Evolutionary conservation across 1,140 invertebrate species (phyloP).

Genomic region (Eriocheir sinensis): DNA sequence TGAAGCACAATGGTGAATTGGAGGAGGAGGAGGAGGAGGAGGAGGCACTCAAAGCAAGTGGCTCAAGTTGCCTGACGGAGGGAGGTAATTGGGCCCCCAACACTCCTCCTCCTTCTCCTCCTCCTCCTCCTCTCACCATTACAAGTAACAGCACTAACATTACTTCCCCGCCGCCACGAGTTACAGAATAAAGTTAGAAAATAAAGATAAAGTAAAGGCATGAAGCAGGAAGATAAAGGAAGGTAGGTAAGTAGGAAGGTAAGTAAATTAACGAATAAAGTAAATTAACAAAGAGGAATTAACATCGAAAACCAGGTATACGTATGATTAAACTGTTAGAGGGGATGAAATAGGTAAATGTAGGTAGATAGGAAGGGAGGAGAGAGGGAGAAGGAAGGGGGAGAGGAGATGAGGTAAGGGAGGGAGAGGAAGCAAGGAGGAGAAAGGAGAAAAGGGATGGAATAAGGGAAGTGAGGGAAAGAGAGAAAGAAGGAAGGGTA

Average conservation of each 20-base stretch:
- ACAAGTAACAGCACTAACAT: not conserved
- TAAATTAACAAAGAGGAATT: not conserved
- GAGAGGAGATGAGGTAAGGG: not conserved
- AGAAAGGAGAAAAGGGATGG: not conserved
- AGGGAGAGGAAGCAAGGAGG: not conserved
- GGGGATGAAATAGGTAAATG: too few relatives aligned
- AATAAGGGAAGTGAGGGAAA: not conserved
- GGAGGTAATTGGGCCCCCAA: constrained; percentile 29
- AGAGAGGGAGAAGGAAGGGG: not conserved
- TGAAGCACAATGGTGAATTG: too few relatives aligned
- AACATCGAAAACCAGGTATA: too few relatives aligned
- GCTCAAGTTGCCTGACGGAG: not conserved
- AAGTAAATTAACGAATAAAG: not conserved
- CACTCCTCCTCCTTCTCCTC: too few relatives aligned
- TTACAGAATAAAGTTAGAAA: too few relatives aligned
- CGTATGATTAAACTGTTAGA: too few relatives aligned
- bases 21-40: not conserved
- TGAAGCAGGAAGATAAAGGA: not conserved
- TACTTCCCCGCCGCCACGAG: too few relatives aligned
- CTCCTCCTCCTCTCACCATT: not conserved
- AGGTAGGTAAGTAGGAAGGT: not conserved
- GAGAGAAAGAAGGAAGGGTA: not conserved
- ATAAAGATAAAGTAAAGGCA: not conserved
- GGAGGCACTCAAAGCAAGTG: not conserved
- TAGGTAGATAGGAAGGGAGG: not conserved